A percentile compares a stretch with the other conserved stretches of the same genome.
Evolutionary conservation across 2,888 invertebrate genomes (phyloP).

Genomic region (Rhamphomyia laevipes): DNA sequence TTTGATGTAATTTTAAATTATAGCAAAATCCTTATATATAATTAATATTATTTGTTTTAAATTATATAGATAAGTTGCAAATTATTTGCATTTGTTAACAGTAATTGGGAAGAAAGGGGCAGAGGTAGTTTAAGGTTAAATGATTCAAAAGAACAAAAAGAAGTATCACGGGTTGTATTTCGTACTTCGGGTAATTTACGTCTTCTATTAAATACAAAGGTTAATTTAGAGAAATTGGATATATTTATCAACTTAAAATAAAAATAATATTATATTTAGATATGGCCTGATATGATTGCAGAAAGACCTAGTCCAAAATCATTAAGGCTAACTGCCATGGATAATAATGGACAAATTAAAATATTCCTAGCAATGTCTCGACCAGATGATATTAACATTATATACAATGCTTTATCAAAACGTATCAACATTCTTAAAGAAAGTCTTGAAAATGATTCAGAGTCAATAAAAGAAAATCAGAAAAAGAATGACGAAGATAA

Average conservation of each 20-base stretch:
- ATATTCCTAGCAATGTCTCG: slow-evolving; percentile 73
- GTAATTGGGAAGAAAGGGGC: slow-evolving; percentile 84
- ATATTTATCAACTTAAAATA: not conserved
- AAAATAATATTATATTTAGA: slow-evolving; percentile 29
- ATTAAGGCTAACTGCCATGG: slow-evolving; percentile 76
- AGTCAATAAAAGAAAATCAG: slow-evolving; percentile 7
- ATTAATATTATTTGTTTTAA: not conserved
- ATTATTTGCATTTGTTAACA: slow-evolving; percentile 77
- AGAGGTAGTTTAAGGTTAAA: slow-evolving; percentile 80
- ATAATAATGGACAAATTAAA: slow-evolving; percentile 68
- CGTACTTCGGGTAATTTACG: slow-evolving; percentile 80
- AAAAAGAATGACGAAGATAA: slow-evolving; percentile 21
- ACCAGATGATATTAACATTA: slow-evolving; percentile 55
- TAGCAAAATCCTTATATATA: not conserved
- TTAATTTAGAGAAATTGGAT: slow-evolving; percentile 24
- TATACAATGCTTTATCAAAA: slow-evolving; percentile 49
- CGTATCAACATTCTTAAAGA: slow-evolving; percentile 40
- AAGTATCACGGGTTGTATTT: slow-evolving; percentile 71
- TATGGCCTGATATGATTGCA: slow-evolving; percentile 87
- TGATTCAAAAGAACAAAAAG: slow-evolving; percentile 47
- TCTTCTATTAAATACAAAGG: slow-evolving; percentile 84
- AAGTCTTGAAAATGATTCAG: not conserved
- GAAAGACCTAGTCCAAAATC: slow-evolving; percentile 80
- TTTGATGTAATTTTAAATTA: slow-evolving; percentile 48
- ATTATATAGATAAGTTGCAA: slow-evolving; percentile 63